Percentiles rank a stretch among this genome's conserved stretches.
Conservation (phyloP, 2,113 vertebrate genomes). For the Nicator chloris region DNA sequence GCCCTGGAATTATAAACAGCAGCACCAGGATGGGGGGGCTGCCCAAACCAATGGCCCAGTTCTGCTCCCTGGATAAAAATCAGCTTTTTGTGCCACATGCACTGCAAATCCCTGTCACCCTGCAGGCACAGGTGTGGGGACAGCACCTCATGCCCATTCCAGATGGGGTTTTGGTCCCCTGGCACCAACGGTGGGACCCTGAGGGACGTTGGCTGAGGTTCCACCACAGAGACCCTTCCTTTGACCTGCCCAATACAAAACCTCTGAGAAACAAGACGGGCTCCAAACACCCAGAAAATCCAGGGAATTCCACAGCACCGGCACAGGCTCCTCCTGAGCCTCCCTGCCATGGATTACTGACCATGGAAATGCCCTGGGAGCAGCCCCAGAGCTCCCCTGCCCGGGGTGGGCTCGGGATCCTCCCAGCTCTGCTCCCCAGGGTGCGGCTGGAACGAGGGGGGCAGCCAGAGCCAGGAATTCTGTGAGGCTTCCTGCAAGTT, state of each 20-base stretch:
- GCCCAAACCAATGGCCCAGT: background rate
- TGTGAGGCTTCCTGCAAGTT: background rate
- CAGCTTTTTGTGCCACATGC: background rate
- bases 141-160: background rate
- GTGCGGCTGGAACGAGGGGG: background rate
- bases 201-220: rapidly evolving
- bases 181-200: background rate
- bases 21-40: background rate
- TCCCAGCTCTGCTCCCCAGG: background rate
- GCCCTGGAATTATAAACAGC: background rate
- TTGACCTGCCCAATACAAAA: background rate
- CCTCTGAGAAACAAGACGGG: background rate
- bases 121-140: background rate
- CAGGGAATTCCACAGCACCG: background rate
- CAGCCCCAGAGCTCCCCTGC: background rate
- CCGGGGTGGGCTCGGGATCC: no score
- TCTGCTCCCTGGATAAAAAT: background rate
- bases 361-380: background rate
- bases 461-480: background rate
- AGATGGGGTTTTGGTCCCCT: background rate
- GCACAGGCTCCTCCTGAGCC: background rate
- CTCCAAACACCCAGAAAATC: background rate
- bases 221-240: background rate
- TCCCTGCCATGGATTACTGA: background rate
- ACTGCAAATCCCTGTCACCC: no score